These are phyloP conservation scores for Cassiopea andromeda DNA, from an alignment of 30 jellyfish, hydroid and myxozoan genomes.

Conservation along the genomic window DNA sequence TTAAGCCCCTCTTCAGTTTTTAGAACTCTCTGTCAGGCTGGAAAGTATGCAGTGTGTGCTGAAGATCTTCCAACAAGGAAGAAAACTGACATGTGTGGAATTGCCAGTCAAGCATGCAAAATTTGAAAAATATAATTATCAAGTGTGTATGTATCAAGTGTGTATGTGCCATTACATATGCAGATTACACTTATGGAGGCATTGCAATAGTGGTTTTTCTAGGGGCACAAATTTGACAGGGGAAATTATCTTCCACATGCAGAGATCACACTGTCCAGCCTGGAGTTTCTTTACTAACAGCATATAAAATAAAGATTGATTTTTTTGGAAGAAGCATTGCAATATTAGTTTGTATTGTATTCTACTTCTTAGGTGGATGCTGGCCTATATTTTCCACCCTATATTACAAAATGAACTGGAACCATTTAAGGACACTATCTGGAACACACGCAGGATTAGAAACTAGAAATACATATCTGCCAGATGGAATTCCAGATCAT, in stretches of 20 bases:
- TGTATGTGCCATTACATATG: background rate
- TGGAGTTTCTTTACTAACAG: background rate
- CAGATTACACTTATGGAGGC: background rate
- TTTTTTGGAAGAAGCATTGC: background rate
- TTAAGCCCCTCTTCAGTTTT: background rate
- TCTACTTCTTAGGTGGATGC: constrained; percentile 3
- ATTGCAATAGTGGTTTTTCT: background rate
- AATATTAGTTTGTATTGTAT: background rate
- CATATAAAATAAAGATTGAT: background rate
- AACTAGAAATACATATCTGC: background rate
- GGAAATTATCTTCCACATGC: background rate
- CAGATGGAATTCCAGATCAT: constrained; percentile 34
- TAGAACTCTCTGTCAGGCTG: background rate
- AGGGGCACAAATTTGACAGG: background rate
- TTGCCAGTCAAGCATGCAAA: background rate
- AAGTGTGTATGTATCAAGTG: background rate
- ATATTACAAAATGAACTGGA: constrained; percentile 15
- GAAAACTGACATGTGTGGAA: background rate
- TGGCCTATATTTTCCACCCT: constrained; percentile 7
- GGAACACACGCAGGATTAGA: constrained; percentile 21
- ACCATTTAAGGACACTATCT: background rate
- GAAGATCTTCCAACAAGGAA: background rate
- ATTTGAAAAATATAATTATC: background rate
- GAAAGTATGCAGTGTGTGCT: background rate
- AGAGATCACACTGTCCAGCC: background rate